Base-by-base conservation (phyloP, 2,888 invertebrate genomes). In the Camponotus fellah region DNA sequence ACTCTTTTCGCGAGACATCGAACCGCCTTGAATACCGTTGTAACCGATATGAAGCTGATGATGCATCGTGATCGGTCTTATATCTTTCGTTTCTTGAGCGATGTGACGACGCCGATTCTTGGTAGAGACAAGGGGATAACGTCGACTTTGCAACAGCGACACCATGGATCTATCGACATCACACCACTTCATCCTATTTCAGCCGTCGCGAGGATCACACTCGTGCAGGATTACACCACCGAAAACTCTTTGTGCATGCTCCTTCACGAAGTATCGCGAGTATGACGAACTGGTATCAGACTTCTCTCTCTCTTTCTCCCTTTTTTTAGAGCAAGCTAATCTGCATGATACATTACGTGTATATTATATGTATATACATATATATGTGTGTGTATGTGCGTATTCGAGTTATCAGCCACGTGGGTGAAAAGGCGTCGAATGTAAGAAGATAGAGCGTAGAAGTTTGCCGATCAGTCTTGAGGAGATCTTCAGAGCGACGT, bases 141-240 rank as follows among this genome's bases (percentile, higher is more conserved):
- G 87, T 82, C 91, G 91, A 77, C 71, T 84, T 71, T 91, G 91
- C 69, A 90, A 82, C 79, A 89, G 88, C 79, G 91, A 85, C 84
- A 89, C 89, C 85, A 90, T 90, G 40, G 90, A 76, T 83, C 85
- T 91, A 34, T 92, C 92, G 62, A 89, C 74, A 65, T 92, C 92
- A 77, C 90, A 90, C 92, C 92, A 92, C 91, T 92, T 92, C 92
- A 92, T 92, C 85, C 80, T 92, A 86, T 60, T 80, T 53, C 34
- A 37, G 9, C 17, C 40, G 60, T 17, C 34, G 14, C 9, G 21
- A 32, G 34, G 37, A 60, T 77, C 17, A 68, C 58, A 85, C 58
- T 40, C 21, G 21, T 65, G 62, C 77, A 46, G 64, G 26, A 60
- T 82, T 14, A 72, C 82, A 82, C 74, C 40, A 84, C 21, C 74